These are phyloP conservation scores for Stichodactyla mertensii DNA, from an alignment of 64 coral and sea anemone genomes.

Conservation along the genomic window DNA sequence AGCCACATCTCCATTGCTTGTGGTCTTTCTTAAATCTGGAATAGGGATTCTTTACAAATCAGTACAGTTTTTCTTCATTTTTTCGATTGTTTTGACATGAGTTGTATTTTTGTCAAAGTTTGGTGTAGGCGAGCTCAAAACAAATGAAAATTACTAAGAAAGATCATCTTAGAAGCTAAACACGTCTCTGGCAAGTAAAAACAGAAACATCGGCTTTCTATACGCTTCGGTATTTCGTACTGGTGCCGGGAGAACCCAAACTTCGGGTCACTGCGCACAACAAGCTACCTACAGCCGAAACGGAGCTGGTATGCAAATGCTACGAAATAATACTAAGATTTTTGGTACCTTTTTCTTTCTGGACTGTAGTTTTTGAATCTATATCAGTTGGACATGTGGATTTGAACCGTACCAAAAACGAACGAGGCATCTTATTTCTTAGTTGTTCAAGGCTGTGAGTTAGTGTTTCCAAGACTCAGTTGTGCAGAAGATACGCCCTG, in stretches of 20 bases:
- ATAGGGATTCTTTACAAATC: not conserved
- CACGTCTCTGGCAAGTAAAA: not conserved
- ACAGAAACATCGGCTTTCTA: not conserved
- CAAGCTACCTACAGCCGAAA: not conserved
- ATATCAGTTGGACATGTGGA: not conserved
- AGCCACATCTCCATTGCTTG: not conserved
- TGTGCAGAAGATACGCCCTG: conserved; percentile 4
- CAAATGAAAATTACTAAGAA: not conserved
- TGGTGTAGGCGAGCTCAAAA: not conserved
- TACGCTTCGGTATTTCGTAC: not conserved
- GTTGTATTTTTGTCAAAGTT: conserved; percentile 4
- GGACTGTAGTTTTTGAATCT: not conserved
- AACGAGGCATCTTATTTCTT: not conserved
- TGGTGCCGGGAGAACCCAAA: not conserved
- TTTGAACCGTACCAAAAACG: not conserved
- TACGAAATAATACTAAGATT: no score
- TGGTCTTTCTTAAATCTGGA: not conserved
- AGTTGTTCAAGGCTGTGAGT: not conserved
- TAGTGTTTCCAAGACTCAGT: not conserved
- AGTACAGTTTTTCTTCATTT: not conserved
- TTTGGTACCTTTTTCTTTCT: not conserved
- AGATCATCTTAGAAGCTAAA: not conserved
- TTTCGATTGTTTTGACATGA: not conserved
- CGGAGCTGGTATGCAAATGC: not conserved
- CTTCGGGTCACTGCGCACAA: not conserved